Evolutionary conservation across 2,113 vertebrate genomes (phyloP).

Genomic region (Aramus guarauna): DNA sequence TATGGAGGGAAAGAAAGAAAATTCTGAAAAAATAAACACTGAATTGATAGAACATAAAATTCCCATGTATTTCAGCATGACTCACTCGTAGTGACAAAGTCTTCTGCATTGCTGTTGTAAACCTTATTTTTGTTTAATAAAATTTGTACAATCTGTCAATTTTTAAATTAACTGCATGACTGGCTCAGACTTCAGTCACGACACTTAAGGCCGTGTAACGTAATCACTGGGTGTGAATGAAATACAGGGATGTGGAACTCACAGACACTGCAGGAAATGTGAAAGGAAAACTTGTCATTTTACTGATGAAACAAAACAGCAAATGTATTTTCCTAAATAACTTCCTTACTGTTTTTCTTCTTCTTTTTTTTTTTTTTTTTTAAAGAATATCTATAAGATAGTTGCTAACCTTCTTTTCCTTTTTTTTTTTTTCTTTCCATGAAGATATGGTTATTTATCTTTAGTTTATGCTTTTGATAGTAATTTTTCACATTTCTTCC

Average conservation of each 20-base stretch:
- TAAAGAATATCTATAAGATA: not conserved
- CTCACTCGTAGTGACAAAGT: not conserved
- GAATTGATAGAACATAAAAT: not conserved
- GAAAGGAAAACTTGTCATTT: not conserved
- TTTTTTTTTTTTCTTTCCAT: not conserved
- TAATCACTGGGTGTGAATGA: conserved; percentile 37
- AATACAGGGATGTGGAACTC: conserved; percentile 20
- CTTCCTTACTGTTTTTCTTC: not conserved
- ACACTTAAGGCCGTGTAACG: conserved; percentile 36
- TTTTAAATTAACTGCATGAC: conserved; percentile 61
- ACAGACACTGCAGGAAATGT: not conserved
- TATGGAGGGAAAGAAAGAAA: not conserved
- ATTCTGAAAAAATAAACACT: not conserved
- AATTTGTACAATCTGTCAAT: conserved; percentile 34
- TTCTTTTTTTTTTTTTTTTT: not conserved
- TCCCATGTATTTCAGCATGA: not conserved
- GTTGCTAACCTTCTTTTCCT: not conserved
- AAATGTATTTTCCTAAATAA: not conserved
- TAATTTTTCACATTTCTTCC: not conserved
- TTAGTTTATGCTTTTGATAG: not conserved
- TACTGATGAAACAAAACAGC: not conserved
- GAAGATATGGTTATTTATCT: not conserved
- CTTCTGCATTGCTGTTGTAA: not conserved
- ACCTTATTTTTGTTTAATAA: conserved; percentile 57
- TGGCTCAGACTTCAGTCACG: conserved; percentile 30